phyloP scores from a whole-genome alignment of 2,113 vertebrate genomes.

The Rostratula benghalensis region DNA sequence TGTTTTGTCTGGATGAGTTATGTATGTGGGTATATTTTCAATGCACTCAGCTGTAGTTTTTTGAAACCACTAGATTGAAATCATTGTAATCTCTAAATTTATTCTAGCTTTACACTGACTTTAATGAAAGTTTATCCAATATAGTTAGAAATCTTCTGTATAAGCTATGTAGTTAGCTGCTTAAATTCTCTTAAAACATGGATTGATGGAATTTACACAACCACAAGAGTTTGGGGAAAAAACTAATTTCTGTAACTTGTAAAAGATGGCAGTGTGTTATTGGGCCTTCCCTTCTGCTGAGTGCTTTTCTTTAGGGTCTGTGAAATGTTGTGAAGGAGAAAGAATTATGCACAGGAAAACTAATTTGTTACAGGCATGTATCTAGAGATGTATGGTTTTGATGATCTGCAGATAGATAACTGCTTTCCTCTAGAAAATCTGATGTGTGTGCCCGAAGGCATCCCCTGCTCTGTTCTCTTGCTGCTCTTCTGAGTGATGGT shows the following conservation, averaged over 20 bases:
- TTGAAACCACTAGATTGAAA: neutral
- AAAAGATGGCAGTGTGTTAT: neutral
- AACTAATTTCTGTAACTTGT: neutral
- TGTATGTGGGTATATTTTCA: neutral
- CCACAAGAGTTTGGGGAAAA: too few species aligned
- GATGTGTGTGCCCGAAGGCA: fast-evolving
- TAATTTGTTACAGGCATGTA: neutral
- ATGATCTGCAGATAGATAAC: neutral
- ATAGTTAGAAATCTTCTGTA: neutral
- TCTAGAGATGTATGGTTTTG: neutral
- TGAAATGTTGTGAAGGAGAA: slow-evolving; percentile 64
- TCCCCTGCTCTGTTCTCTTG: fast-evolving
- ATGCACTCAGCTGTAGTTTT: neutral
- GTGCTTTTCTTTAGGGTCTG: slow-evolving; percentile 61
- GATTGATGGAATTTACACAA: neutral
- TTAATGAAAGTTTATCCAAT: neutral
- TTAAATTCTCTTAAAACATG: neutral
- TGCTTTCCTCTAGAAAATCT: too few species aligned
- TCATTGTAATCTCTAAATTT: neutral
- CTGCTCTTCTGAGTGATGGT: neutral
- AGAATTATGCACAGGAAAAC: neutral
- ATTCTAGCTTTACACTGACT: neutral
- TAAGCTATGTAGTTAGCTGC: neutral
- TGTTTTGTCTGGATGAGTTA: slow-evolving; percentile 25
- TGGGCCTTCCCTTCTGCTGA: neutral